Conservation (phyloP, 2,797 vertebrate genomes). For the Pseudochirops corinnae region DNA sequence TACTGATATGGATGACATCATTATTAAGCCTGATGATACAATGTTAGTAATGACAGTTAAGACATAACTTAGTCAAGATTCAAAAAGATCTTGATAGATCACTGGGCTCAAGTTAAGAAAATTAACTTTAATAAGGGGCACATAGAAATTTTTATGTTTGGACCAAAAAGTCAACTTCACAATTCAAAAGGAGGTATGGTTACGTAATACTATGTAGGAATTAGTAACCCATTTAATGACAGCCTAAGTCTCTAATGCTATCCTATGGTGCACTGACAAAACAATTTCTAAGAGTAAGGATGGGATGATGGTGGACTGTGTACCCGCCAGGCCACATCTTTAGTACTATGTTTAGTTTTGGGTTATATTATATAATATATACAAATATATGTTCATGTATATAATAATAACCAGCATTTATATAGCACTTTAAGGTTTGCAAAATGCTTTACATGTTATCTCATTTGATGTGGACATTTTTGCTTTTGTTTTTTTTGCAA, state of each 20-base stretch:
- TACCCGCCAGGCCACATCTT: neutral
- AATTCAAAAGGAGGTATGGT: neutral
- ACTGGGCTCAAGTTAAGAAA: neutral
- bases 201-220: neutral
- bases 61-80: neutral
- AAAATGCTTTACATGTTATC: neutral
- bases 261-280: neutral
- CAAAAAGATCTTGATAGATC: neutral
- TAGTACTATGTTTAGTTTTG: neutral
- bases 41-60: neutral
- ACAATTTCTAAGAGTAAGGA: neutral
- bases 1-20: neutral
- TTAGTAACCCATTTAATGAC: neutral
- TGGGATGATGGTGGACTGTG: neutral
- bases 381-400: neutral
- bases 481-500: neutral
- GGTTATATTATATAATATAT: neutral
- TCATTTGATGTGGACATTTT: neutral
- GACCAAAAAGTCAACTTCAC: neutral
- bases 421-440: neutral
- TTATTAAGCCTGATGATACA: neutral
- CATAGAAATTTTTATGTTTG: neutral
- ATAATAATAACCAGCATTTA: neutral
- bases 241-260: neutral
- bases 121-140: neutral